These are phyloP conservation scores for Acrossocheilus fasciatus DNA, from an alignment of 2,797 vertebrate species.

Conservation along the genomic window DNA sequence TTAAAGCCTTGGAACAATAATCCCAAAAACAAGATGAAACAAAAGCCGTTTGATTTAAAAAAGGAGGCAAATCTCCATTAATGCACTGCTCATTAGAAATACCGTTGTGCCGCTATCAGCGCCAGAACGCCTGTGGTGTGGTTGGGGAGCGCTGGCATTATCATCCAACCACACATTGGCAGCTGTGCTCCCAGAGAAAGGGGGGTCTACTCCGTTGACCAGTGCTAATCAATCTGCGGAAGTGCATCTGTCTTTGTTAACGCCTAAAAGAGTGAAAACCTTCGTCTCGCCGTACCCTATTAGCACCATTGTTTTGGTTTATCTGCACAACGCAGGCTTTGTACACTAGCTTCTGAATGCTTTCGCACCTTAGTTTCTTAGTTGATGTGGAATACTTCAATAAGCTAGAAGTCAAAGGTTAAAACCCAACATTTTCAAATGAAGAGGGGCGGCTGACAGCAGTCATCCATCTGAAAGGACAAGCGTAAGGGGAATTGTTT, in stretches of 20 bases:
- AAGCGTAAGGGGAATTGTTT: constrained; percentile 47
- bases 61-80: constrained; percentile 65
- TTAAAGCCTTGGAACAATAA: constrained; percentile 43
- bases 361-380: constrained; percentile 16
- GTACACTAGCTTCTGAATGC: constrained; percentile 68
- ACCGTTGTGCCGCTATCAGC: constrained; percentile 64
- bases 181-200: constrained; percentile 52
- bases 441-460: constrained; percentile 51
- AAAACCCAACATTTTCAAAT: constrained; percentile 68
- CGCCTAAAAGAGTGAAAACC: constrained; percentile 71
- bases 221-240: constrained; percentile 74
- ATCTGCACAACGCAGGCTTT: constrained; percentile 82
- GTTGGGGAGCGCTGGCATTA: constrained; percentile 79
- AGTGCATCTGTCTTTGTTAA: constrained; percentile 76
- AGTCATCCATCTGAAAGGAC: constrained; percentile 44
- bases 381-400: constrained; percentile 16
- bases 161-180: constrained; percentile 82
- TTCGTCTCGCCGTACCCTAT: constrained; percentile 79
- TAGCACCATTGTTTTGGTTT: constrained; percentile 86
- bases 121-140: constrained; percentile 72
- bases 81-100: constrained; percentile 62
- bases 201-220: constrained; percentile 68
- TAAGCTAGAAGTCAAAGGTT: constrained; percentile 72
- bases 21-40: constrained; percentile 46
- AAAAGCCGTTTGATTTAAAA: constrained; percentile 47